Conservation (phyloP, 1,140 invertebrate genomes). For the Theocolax elegans region DNA sequence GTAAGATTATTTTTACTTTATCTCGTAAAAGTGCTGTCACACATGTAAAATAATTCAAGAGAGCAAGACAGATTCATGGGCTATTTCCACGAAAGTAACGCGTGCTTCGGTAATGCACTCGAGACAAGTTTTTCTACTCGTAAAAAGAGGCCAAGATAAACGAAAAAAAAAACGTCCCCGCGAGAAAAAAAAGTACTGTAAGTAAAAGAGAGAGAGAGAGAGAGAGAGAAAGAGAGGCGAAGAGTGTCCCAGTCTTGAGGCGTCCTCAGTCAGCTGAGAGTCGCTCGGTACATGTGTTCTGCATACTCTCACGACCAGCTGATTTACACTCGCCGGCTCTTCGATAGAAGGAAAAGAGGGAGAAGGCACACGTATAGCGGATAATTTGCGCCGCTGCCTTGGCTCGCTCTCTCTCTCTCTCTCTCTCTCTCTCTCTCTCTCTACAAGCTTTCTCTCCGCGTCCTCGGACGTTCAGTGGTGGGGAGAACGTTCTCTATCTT, state of each 20-base stretch:
- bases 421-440: too few species aligned
- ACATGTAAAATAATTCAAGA: too few species aligned
- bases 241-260: neutral
- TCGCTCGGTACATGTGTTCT: neutral
- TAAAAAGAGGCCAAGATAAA: too few species aligned
- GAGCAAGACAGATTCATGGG: too few species aligned
- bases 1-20: too few species aligned
- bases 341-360: neutral
- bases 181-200: conserved; percentile 16
- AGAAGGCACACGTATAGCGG: conserved; percentile 8
- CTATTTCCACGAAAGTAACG: too few species aligned
- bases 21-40: too few species aligned
- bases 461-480: conserved; percentile 14
- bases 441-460: conserved; percentile 19
- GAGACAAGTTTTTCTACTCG: too few species aligned
- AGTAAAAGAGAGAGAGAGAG: conserved; percentile 16
- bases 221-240: conserved; percentile 34
- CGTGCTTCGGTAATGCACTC: too few species aligned
- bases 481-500: too few species aligned
- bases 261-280: conserved; percentile 25
- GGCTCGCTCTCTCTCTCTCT: too few species aligned
- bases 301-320: conserved; percentile 24
- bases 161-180: neutral
- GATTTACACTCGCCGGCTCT: conserved; percentile 24
- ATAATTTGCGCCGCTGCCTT: conserved; percentile 21